These are phyloP conservation scores for Deilephila elpenor DNA, from an alignment of 2,888 invertebrate species.

Conservation along the genomic window DNA sequence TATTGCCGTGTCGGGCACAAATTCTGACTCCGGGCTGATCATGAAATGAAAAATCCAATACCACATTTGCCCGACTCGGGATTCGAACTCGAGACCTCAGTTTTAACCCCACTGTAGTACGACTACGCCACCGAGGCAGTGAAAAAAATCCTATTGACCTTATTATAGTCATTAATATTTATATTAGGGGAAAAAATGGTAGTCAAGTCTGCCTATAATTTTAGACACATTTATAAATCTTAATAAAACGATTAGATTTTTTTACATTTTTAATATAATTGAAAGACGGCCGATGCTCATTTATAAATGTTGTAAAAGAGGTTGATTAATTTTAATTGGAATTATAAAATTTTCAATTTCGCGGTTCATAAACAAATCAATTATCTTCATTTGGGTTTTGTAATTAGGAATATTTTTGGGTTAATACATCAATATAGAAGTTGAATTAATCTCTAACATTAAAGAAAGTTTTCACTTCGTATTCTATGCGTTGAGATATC, in stretches of 20 bases:
- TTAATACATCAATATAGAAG: not conserved
- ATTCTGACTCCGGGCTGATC: too few relatives aligned
- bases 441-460: not conserved
- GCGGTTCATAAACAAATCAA: slow-evolving; percentile 6
- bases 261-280: not conserved
- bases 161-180: not conserved
- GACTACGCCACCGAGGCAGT: too few relatives aligned
- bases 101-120: too few relatives aligned
- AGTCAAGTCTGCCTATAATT: not conserved
- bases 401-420: slow-evolving; percentile 7
- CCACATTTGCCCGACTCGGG: too few relatives aligned
- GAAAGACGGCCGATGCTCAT: not conserved
- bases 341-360: slow-evolving; percentile 1
- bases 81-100: too few relatives aligned
- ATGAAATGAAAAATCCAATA: too few relatives aligned
- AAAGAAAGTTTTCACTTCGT: too few relatives aligned
- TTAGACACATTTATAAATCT: not conserved
- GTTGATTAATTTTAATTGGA: not conserved
- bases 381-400: not conserved
- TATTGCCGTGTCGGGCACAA: too few relatives aligned
- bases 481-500: too few relatives aligned
- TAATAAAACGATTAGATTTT: not conserved
- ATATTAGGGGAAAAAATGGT: not conserved
- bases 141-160: too few relatives aligned
- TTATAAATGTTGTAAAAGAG: not conserved